Conservation (phyloP, 2,888 invertebrate genomes). For the Tenthredo amoena region DNA sequence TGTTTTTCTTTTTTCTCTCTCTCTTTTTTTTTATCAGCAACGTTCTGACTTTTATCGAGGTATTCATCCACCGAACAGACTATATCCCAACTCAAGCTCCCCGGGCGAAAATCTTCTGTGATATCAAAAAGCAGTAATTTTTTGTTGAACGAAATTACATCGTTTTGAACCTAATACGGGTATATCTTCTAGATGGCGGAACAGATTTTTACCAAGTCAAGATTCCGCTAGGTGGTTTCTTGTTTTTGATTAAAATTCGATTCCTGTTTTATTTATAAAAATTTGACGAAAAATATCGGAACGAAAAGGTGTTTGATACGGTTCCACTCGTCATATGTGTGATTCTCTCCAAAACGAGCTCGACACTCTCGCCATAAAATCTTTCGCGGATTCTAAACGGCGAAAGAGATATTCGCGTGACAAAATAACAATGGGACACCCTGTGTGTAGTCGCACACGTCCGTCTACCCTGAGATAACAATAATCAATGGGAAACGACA, state of each 20-base stretch:
- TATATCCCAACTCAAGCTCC: not conserved
- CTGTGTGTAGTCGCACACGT: not conserved
- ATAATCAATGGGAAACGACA: slow-evolving; percentile 38
- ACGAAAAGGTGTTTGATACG: not conserved
- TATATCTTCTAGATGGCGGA: not conserved
- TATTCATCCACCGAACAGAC: not conserved
- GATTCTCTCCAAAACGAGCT: not conserved
- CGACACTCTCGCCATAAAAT: not conserved
- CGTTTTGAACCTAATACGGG: not conserved
- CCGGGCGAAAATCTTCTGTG: not conserved
- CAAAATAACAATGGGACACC: slow-evolving; percentile 6
- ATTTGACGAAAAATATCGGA: not conserved
- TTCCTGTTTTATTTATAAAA: not conserved
- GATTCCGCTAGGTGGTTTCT: not conserved
- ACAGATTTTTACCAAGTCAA: not conserved
- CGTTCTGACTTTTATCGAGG: not conserved
- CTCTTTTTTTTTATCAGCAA: not conserved
- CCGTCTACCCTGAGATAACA: slow-evolving; percentile 27
- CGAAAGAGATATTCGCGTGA: not conserved
- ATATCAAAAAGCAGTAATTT: not conserved
- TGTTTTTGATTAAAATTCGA: not conserved
- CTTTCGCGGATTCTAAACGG: not conserved
- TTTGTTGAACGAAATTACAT: not conserved
- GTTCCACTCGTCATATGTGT: not conserved
- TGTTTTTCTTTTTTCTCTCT: not conserved